Conservation (phyloP, 2,888 invertebrate species). For the Lasioglossum marginatum region DNA sequence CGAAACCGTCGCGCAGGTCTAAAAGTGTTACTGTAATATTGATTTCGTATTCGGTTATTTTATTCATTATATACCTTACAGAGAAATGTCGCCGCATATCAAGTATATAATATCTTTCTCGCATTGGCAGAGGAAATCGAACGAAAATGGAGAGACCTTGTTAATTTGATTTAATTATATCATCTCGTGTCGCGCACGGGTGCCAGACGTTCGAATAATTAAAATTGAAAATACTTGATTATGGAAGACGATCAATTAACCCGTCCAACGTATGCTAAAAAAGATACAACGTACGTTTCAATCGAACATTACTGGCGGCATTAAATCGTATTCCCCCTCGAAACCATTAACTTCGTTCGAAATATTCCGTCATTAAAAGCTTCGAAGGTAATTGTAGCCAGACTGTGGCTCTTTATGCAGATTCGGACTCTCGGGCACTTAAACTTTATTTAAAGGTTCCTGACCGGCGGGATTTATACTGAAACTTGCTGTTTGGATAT, state of each 20-base stretch:
- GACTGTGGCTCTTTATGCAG: neutral
- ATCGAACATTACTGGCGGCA: neutral
- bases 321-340: neutral
- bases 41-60: neutral
- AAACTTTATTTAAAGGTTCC: neutral
- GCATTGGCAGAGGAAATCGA: neutral
- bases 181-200: neutral
- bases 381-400: neutral
- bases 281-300: neutral
- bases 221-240: neutral
- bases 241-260: neutral
- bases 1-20: neutral
- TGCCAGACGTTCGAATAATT: neutral
- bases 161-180: constrained; percentile 7
- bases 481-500: neutral
- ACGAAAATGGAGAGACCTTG: neutral
- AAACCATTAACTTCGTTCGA: neutral
- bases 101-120: neutral
- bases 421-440: neutral
- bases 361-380: neutral
- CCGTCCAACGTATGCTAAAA: neutral
- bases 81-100: neutral
- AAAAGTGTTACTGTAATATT: neutral
- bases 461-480: neutral
- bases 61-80: neutral